Base-by-base conservation (phyloP, 2,113 vertebrate species). In the Oryzias celebensis region DNA sequence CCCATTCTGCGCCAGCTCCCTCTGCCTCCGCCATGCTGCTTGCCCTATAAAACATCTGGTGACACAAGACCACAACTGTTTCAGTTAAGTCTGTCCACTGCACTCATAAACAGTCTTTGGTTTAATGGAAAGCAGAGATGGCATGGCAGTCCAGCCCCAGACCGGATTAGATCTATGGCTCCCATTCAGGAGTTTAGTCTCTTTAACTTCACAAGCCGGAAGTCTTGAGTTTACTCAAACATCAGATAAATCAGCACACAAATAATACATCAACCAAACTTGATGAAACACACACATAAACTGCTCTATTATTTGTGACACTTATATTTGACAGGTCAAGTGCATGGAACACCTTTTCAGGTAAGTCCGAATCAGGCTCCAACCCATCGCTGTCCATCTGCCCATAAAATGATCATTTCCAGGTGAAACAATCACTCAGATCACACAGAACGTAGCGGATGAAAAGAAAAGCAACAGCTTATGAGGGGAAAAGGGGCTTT, bases 1-100 rank as follows among this genome's bases (percentile, higher is more conserved):
- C 90, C 92, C 92, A 93, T 92, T 90, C 89, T 89, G 89, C 56
- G 66, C 83, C 81, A 65, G 83, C 84, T 61, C 86, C 76, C 71
- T 72, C 70, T 75, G 73, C 77, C 77, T 79, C 72, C 52, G 58
- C 71, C 62, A 51, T 51, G 81, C 78, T 5, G 73, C 79, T 74
- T 76, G 65, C 77, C 71, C 82, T 67, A 85, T 89, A 90, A 89
- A 91, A 88, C 79, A 89, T 88, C 76, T 85, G 85, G 81, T 84
- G 85, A 90, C 82, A 89, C 78, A 90, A 81, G 80, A 81, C 82
- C 80, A 76, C 13, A 47, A 85, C 85, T 90, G 87, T 91, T 89
- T 82, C 77, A 68, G 73, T 65, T 55, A 52, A 80, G 73, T 78
- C 84, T 81, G 68, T 78, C 55, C 65, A 24, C 52, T 41, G 28